Conservation (phyloP, 2,888 invertebrate species). For the Nomada fabriciana region DNA sequence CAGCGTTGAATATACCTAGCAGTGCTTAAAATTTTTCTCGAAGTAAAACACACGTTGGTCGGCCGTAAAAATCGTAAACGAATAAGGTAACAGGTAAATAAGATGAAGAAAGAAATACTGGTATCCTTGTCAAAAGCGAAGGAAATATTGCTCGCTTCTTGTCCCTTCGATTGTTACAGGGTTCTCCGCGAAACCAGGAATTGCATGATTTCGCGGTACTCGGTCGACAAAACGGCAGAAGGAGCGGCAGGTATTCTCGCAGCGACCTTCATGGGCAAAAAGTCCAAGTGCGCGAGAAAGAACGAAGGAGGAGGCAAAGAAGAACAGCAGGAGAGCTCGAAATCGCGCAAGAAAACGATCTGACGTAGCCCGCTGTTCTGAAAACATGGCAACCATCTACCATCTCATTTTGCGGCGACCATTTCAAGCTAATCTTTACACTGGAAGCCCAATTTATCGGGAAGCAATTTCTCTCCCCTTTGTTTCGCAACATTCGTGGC, state of each 20-base stretch:
- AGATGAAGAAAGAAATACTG: no score
- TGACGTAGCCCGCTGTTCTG: slow-evolving; percentile 37
- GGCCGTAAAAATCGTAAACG: neutral
- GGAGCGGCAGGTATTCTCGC: slow-evolving; percentile 55
- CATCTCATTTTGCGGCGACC: slow-evolving; percentile 16
- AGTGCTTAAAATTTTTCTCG: no score
- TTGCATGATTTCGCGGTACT: slow-evolving; percentile 50
- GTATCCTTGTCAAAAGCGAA: neutral
- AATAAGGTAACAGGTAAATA: neutral
- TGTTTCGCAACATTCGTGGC: neutral
- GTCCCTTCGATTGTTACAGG: slow-evolving; percentile 15
- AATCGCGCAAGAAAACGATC: slow-evolving; percentile 54
- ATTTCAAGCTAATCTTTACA: slow-evolving; percentile 1
- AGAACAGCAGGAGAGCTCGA: slow-evolving; percentile 57
- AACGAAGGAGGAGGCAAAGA: slow-evolving; percentile 68
- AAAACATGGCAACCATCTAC: slow-evolving; percentile 19
- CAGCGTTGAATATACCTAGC: no score
- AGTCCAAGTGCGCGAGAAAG: slow-evolving; percentile 64
- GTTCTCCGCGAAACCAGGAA: slow-evolving; percentile 34
- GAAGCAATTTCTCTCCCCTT: neutral
- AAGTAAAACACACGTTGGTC: neutral
- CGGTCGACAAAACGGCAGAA: slow-evolving; percentile 43
- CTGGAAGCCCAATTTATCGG: neutral
- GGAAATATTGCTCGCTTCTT: slow-evolving; percentile 6
- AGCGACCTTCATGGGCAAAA: slow-evolving; percentile 65